Evolutionary conservation across 1,140 invertebrate species (phyloP).

Genomic region (Procambarus clarkii): DNA sequence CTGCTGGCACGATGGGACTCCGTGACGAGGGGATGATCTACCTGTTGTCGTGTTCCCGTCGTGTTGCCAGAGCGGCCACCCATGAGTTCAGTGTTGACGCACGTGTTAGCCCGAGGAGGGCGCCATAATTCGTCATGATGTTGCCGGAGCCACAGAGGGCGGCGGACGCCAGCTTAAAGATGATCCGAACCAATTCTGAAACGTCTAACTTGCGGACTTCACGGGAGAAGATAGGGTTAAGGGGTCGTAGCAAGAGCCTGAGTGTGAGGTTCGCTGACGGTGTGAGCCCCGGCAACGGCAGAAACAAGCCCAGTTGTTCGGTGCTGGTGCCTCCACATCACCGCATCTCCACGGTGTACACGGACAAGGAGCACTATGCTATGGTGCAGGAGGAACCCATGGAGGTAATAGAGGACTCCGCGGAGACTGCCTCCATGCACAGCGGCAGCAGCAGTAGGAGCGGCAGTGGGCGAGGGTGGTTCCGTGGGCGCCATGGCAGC

Average conservation of each 20-base stretch:
- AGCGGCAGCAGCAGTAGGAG: background rate
- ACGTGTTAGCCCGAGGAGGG: background rate
- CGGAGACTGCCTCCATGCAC: background rate
- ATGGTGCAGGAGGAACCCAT: conserved; percentile 11
- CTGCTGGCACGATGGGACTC: background rate
- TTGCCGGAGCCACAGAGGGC: conserved; percentile 8
- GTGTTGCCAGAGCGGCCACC: background rate
- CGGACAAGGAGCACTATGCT: background rate
- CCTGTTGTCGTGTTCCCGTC: background rate
- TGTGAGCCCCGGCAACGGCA: background rate
- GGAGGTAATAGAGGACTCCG: background rate
- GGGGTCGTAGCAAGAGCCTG: conserved; percentile 30
- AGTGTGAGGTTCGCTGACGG: conserved; percentile 24
- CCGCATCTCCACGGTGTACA: conserved; percentile 14
- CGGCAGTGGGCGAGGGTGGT: background rate
- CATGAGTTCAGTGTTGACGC: background rate
- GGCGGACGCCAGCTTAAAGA: conserved; percentile 10
- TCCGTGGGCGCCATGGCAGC: conserved; percentile 3
- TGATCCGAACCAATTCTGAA: conserved; percentile 41
- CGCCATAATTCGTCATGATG: conserved; percentile 20
- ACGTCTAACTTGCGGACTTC: conserved; percentile 7
- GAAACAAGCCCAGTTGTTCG: conserved; percentile 23
- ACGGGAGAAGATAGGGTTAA: conserved; percentile 11
- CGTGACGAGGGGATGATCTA: background rate
- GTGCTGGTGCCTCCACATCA: conserved; percentile 37